Evolutionary conservation across 64 coral and sea anemone genomes (phyloP), one percentile per base, ranked within the genome.

Genomic region (Orbicella faveolata): DNA sequence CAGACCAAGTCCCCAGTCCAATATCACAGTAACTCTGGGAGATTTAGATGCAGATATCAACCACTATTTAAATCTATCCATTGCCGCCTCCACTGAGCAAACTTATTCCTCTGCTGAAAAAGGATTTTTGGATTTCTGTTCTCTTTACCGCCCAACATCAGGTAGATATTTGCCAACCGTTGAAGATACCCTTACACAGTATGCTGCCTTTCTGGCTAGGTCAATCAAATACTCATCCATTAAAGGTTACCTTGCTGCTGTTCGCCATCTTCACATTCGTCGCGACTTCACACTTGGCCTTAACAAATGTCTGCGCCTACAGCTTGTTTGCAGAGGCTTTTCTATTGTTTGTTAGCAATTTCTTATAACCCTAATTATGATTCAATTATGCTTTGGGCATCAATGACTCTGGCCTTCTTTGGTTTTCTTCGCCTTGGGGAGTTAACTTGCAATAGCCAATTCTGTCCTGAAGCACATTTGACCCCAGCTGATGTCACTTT

Each of bases 141-240:
- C 39, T 6, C 19, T 86, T 2, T 72, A 36, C 16, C 0, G 36
- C 7, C 62, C 26, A 17, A 3, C 8, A 44, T 54, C 7, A 0
- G 4, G 1, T 16, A 4, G 44, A n/a, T 21, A 1, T 17, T 84
- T 14, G 44, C 61, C 81, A 35, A 15, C 33, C 2, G 39, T 52
- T 23, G 81, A 84, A 19, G 66, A 52, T 18, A 51, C 64, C 44
- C 15, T 52, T 7, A 68, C 73, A 0, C 10, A 48, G 19, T 73
- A 52, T 73, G 83, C 48, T 48, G 70, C 15, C 18, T 72, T 52
- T 33, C 34, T 86, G 1, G 83, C 63, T 10, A 23, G 20, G n/a
- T 74, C 64, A 21, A 34, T 86, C 7, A 86, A 86, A 33, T 65
- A 86, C 33, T 69, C 21, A 15, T 52, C 63, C 1, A 84, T 65